These are phyloP conservation scores for Pyrgilauda ruficollis DNA, from an alignment of 2,113 vertebrate genomes.

Conservation along the genomic window DNA sequence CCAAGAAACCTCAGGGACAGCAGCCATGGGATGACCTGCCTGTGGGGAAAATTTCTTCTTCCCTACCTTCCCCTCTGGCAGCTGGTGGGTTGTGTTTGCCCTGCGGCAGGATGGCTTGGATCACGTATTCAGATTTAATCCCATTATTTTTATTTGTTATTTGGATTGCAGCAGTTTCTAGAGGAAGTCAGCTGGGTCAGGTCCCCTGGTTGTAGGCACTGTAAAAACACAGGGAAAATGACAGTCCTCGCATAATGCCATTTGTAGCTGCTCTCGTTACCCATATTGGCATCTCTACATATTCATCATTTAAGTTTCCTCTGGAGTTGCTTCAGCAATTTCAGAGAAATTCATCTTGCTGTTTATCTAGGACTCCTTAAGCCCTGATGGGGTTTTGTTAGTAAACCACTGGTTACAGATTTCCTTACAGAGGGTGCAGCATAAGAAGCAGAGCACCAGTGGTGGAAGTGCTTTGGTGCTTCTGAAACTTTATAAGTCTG, in stretches of 20 bases:
- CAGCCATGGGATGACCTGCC: conserved; percentile 21
- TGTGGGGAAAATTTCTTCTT: not conserved
- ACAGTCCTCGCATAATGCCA: conserved; percentile 32
- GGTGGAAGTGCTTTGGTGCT: not conserved
- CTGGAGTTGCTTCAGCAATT: not conserved
- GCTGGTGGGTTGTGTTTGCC: conserved; percentile 41
- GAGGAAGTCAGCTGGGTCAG: conserved; percentile 45
- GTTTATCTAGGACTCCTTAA: not conserved
- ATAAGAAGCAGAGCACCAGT: not conserved
- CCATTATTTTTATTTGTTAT: conserved; percentile 63
- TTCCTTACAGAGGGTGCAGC: not conserved
- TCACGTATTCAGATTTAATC: conserved; percentile 49
- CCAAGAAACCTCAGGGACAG: conserved; percentile 28
- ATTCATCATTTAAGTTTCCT: not conserved
- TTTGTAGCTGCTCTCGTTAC: not conserved
- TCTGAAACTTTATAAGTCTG: conserved; percentile 17
- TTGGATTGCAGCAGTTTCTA: conserved; percentile 11
- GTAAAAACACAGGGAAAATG: conserved; percentile 42
- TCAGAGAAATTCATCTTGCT: not conserved
- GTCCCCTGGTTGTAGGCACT: conserved; percentile 28
- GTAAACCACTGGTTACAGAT: not conserved
- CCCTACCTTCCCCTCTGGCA: conserved; percentile 28
- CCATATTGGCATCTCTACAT: not conserved
- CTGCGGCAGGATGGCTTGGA: conserved; percentile 15
- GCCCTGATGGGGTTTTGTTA: not conserved